Conservation (phyloP, 2,888 invertebrate species). For the Lasioglossum calceatum region DNA sequence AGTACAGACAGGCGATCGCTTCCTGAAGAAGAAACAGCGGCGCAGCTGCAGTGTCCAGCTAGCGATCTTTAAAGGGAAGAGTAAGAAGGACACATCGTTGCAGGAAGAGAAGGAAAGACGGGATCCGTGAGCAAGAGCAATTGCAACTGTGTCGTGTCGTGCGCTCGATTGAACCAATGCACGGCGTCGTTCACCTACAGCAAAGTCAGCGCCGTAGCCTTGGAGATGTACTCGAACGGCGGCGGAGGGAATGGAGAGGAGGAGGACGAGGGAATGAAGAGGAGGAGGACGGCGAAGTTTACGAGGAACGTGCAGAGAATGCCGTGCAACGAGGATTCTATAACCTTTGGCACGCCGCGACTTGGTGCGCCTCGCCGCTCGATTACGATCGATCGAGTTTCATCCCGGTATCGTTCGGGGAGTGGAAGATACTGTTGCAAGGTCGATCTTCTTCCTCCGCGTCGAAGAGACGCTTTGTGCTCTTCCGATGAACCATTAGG, state of each 20-base stretch:
- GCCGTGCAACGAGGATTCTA: conserved; percentile 66
- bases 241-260: conserved; percentile 10
- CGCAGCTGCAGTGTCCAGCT: conserved; percentile 56
- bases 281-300: conserved; percentile 57
- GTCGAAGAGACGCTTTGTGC: conserved; percentile 23
- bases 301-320: conserved; percentile 66
- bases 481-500: conserved; percentile 17
- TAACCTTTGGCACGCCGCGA: conserved; percentile 67
- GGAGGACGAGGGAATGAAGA: not conserved
- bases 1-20: conserved; percentile 32
- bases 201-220: conserved; percentile 62
- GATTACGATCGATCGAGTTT: conserved; percentile 69
- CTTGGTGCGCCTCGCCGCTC: conserved; percentile 59
- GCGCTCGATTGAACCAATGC: conserved; percentile 63
- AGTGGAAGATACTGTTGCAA: conserved; percentile 53
- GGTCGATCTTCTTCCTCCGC: conserved; percentile 43
- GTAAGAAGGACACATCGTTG: conserved; percentile 23
- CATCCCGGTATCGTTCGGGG: conserved; percentile 52
- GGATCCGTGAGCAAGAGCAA: conserved; percentile 74
- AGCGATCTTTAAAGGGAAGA: conserved; percentile 40
- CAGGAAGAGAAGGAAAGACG: conserved; percentile 46
- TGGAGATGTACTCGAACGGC: conserved; percentile 40
- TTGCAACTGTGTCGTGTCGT: conserved; percentile 74
- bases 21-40: conserved; percentile 35
- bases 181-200: conserved; percentile 60